Conservation (phyloP, 1,140 invertebrate genomes). For the Bombus picipes region DNA sequence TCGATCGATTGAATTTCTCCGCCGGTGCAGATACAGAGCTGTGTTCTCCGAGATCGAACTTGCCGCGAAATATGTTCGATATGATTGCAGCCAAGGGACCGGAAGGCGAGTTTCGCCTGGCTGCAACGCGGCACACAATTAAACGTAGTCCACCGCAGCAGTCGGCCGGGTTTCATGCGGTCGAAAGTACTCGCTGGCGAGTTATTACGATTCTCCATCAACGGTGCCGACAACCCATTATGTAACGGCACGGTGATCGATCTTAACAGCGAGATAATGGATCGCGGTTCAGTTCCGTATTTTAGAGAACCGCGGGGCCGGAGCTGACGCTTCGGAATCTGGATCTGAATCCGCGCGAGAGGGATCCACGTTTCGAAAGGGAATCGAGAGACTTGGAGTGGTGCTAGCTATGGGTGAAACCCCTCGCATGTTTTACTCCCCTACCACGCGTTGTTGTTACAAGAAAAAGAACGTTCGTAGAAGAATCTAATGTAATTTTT, state of each 20-base stretch:
- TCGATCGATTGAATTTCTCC: slow-evolving; percentile 48
- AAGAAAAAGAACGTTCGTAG: background rate
- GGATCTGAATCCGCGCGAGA: slow-evolving; percentile 13
- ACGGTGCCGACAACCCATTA: slow-evolving; percentile 63
- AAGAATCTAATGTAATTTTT: background rate
- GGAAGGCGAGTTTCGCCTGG: slow-evolving; percentile 54
- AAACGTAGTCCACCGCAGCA: slow-evolving; percentile 56
- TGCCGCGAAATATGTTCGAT: slow-evolving; percentile 55
- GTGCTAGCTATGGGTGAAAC: background rate
- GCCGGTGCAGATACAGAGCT: slow-evolving; percentile 39
- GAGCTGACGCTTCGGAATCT: slow-evolving; percentile 19
- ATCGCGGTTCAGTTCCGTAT: slow-evolving; percentile 51
- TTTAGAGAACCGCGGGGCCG: slow-evolving; percentile 16
- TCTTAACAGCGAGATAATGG: slow-evolving; percentile 65
- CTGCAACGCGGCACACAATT: slow-evolving; percentile 58
- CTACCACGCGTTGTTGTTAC: background rate
- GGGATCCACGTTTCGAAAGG: slow-evolving; percentile 21
- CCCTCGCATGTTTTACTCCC: background rate
- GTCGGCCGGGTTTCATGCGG: slow-evolving; percentile 44
- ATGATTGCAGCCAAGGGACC: slow-evolving; percentile 59
- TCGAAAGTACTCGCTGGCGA: slow-evolving; percentile 50
- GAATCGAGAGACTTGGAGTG: background rate
- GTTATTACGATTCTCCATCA: slow-evolving; percentile 64
- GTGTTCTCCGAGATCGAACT: slow-evolving; percentile 63
- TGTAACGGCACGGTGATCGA: slow-evolving; percentile 62